Evolutionary conservation across 2,888 invertebrate species (phyloP).

Genomic region (Melanargia galathea): DNA sequence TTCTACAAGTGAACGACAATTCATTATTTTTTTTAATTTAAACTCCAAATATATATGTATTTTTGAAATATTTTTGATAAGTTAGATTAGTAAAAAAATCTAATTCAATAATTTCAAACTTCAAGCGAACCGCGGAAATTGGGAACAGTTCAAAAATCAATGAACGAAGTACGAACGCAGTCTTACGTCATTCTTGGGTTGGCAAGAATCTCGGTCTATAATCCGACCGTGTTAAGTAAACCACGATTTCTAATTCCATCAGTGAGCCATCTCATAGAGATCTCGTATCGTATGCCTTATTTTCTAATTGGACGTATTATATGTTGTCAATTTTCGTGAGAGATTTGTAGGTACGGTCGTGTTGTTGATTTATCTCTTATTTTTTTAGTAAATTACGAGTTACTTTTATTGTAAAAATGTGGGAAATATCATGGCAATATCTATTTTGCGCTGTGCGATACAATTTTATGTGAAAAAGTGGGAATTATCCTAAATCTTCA

Average conservation of each 20-base stretch:
- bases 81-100: background rate
- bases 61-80: too few species aligned
- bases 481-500: background rate
- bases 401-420: constrained; percentile 15
- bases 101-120: background rate
- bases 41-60: too few species aligned
- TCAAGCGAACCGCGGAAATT: background rate
- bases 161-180: constrained; percentile 30
- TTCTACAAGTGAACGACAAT: too few species aligned
- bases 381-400: constrained; percentile 36
- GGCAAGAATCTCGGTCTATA: constrained; percentile 59
- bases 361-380: constrained; percentile 38
- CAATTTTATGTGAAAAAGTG: constrained; percentile 16
- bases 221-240: constrained; percentile 51
- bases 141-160: constrained; percentile 36
- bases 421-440: constrained; percentile 10
- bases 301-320: constrained; percentile 30
- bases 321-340: constrained; percentile 50
- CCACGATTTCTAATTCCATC: constrained; percentile 27
- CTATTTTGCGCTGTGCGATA: constrained; percentile 35
- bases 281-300: background rate
- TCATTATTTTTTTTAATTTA: too few species aligned
- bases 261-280: background rate
- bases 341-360: constrained; percentile 56
- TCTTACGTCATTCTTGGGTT: constrained; percentile 68